Conservation (phyloP, 2,888 invertebrate species). For the Danaus chrysippus region DNA sequence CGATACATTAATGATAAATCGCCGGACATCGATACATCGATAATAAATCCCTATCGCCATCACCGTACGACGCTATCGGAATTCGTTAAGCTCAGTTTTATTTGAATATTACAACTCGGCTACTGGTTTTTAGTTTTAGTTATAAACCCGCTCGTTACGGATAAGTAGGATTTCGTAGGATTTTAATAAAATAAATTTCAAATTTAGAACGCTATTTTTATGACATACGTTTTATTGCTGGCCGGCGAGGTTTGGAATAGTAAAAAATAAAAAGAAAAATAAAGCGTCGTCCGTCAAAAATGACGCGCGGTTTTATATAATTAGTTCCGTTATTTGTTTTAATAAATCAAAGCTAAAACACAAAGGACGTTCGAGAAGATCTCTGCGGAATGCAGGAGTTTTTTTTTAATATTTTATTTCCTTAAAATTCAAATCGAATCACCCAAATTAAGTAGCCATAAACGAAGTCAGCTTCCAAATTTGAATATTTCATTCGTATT, state of each 20-base stretch:
- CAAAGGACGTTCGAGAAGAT: neutral
- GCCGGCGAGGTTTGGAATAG: neutral
- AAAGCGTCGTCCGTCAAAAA: neutral
- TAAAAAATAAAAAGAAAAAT: neutral
- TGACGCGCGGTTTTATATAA: neutral
- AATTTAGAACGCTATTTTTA: neutral
- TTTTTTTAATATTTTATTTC: conserved; percentile 57
- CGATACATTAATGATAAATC: too few relatives aligned
- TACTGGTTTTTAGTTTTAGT: conserved; percentile 8
- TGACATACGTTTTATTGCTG: neutral
- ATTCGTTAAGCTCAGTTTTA: conserved; percentile 7
- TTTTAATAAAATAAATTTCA: conserved; percentile 3
- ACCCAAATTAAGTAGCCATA: conserved; percentile 80
- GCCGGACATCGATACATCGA: neutral
- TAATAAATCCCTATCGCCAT: conserved; percentile 2
- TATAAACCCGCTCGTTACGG: conserved; percentile 3
- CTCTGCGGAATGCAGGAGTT: conserved; percentile 64
- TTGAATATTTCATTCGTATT: conserved; percentile 77
- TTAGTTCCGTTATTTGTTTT: conserved; percentile 7
- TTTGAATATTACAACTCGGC: conserved; percentile 1
- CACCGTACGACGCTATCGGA: conserved; percentile 3
- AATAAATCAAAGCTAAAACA: conserved; percentile 5
- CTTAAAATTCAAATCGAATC: conserved; percentile 78
- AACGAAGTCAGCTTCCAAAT: conserved; percentile 79
- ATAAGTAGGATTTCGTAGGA: conserved; percentile 2